Conservation (phyloP, 2,888 invertebrate species). For the Strigamia maritima region DNA sequence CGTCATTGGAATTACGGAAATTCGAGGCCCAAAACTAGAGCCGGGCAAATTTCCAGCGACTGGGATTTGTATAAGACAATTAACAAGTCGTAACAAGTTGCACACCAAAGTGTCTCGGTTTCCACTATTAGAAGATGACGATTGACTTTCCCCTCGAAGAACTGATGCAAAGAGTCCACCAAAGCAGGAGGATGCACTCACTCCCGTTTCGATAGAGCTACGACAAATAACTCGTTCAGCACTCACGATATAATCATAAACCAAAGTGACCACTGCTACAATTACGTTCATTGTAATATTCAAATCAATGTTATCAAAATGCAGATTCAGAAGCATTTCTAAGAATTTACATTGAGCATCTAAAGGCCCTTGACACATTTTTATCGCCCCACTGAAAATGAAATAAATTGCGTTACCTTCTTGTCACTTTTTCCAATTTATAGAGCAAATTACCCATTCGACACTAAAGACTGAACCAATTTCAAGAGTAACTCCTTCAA, state of each 20-base stretch:
- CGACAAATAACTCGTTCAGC: constrained; percentile 50
- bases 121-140: constrained; percentile 41
- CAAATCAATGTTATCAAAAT: constrained; percentile 67
- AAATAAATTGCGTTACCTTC: background rate
- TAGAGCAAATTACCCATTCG: constrained; percentile 58
- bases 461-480: constrained; percentile 68
- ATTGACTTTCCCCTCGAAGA: constrained; percentile 60
- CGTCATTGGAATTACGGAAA: constrained; percentile 34
- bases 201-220: constrained; percentile 54
- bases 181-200: constrained; percentile 59
- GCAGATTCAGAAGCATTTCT: constrained; percentile 63
- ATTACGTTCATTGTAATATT: constrained; percentile 70
- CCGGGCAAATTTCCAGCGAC: constrained; percentile 35
- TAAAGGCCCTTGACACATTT: constrained; percentile 58
- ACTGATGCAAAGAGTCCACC: constrained; percentile 75
- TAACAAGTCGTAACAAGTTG: constrained; percentile 49
- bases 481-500: constrained; percentile 66
- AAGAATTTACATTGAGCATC: constrained; percentile 72
- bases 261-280: constrained; percentile 61
- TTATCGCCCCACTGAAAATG: constrained; percentile 55
- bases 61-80: constrained; percentile 48
- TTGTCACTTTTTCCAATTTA: background rate
- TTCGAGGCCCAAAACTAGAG: background rate
- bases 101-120: constrained; percentile 50
- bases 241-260: constrained; percentile 49